Percentiles rank a stretch among this genome's conserved stretches.
phyloP scores from a whole-genome alignment of 1,140 invertebrate genomes.

The Meteorus sp. region DNA sequence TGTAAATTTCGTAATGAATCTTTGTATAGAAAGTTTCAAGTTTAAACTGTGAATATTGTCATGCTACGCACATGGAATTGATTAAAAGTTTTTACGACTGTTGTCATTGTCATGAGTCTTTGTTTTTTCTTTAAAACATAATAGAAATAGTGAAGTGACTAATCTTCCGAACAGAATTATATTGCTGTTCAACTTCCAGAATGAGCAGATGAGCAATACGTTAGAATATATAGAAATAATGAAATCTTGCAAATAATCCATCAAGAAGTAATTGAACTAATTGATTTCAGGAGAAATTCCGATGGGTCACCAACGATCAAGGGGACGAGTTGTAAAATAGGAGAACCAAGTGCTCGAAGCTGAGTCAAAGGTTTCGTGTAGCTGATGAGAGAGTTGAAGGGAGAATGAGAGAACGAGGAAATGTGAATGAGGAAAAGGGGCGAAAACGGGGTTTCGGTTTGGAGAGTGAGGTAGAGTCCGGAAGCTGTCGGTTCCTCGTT shows the following conservation, averaged over 20 bases:
- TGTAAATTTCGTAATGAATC: constrained; percentile 1
- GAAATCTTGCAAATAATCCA: not conserved
- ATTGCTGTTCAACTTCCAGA: no score
- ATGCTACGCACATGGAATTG: not conserved
- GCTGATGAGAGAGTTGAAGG: not conserved
- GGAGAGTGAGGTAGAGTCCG: no score
- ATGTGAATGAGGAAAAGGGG: not conserved
- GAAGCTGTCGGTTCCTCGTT: constrained; percentile 3
- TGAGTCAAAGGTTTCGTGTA: no score
- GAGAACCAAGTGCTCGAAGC: no score
- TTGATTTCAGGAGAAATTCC: not conserved
- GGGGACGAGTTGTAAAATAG: not conserved
- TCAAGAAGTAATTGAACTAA: not conserved
- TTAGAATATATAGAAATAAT: not conserved
- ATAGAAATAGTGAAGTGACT: no score
- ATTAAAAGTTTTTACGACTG: no score
- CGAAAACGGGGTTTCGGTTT: no score
- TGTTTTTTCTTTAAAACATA: no score
- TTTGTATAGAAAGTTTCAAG: not conserved
- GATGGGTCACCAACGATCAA: not conserved
- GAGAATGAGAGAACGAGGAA: no score
- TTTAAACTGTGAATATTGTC: not conserved
- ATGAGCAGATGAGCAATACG: no score
- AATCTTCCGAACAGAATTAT: no score
- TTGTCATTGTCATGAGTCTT: no score